Base-by-base conservation (phyloP, 2,888 invertebrate species). In the Subacronicta megacephala region DNA sequence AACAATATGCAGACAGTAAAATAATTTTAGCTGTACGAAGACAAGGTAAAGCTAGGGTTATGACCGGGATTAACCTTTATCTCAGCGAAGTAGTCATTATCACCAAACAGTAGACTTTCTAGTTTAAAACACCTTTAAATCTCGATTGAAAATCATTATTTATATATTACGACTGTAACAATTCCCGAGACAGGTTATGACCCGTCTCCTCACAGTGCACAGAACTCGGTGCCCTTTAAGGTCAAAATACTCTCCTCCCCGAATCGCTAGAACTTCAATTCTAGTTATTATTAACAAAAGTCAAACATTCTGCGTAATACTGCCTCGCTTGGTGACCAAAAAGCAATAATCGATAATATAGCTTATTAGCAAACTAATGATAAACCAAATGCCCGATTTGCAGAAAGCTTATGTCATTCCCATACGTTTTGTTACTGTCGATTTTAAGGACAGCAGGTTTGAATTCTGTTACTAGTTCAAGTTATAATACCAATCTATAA, bases 151-250 rank as follows among this genome's bases (percentile, higher is more conserved):
- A n/a, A 31, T n/a, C 31, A 31, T 31, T 31, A 31, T 31, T 31
- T 31, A 31, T 31, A n/a, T 31, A n/a, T 31, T 31, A 31, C n/a
- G n/a, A 31, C n/a, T 31, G 6, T 31, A n/a, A 31, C 31, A 31
- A n/a, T 6, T 31, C 31, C 13, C 26, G 42, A 29, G 46, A 47
- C 43, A 26, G 69, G 70, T 66, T 40, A 40, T 37, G 43, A 53
- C 46, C 53, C 38, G 64, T 53, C 58, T 49, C 38, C 31, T n/a
- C 23, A 10, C 40, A 40, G 64, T 46, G 43, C 66, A 53, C 20
- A 18, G 45, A 69, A 58, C 51, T 50, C 15, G 10, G 13, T 23
- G 58, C 26, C 66, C 70, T 62, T 31, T 46, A 15, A 23, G 51
- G 56, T 65, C 47, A 38, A 7, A 23, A 33, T 38, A 54, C 68